These are phyloP conservation scores for Tinamus guttatus DNA, from an alignment of 2,113 vertebrate genomes.

Conservation along the genomic window DNA sequence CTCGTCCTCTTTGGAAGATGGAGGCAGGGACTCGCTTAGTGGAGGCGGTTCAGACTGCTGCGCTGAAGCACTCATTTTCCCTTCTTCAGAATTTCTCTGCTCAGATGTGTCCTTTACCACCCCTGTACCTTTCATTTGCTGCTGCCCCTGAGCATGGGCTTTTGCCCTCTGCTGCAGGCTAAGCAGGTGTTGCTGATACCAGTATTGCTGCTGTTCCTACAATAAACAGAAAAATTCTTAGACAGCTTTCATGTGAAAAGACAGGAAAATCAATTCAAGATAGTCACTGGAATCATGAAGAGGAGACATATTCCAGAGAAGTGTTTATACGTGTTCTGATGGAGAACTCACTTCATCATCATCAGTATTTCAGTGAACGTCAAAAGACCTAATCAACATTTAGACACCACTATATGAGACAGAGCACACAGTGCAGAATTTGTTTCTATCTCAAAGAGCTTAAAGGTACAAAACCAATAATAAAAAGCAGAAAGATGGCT, in stretches of 20 bases:
- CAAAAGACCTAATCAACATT: background rate
- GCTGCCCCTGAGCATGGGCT: slow-evolving; percentile 78
- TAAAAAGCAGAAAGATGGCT: background rate
- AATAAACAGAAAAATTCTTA: slow-evolving; percentile 20
- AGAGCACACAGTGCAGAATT: background rate
- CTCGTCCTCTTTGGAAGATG: slow-evolving; percentile 85
- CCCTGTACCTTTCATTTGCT: slow-evolving; percentile 61
- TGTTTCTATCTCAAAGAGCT: background rate
- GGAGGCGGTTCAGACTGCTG: slow-evolving; percentile 73
- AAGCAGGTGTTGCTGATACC: slow-evolving; percentile 95
- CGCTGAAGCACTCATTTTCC: slow-evolving; percentile 45
- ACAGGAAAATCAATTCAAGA: background rate
- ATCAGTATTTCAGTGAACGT: background rate
- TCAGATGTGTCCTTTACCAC: slow-evolving; percentile 71
- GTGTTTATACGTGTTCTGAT: background rate
- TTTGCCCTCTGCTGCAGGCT: slow-evolving; percentile 89
- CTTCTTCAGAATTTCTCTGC: slow-evolving; percentile 67
- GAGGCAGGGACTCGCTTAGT: slow-evolving; percentile 82
- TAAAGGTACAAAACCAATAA: background rate
- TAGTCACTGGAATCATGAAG: background rate
- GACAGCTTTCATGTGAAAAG: background rate
- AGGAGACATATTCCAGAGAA: background rate
- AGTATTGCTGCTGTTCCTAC: slow-evolving; percentile 94
- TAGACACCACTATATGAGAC: background rate
- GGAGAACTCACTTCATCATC: background rate